Evolutionary conservation across 2,797 vertebrate species (phyloP).

Genomic region (Neostethus bicornis): DNA sequence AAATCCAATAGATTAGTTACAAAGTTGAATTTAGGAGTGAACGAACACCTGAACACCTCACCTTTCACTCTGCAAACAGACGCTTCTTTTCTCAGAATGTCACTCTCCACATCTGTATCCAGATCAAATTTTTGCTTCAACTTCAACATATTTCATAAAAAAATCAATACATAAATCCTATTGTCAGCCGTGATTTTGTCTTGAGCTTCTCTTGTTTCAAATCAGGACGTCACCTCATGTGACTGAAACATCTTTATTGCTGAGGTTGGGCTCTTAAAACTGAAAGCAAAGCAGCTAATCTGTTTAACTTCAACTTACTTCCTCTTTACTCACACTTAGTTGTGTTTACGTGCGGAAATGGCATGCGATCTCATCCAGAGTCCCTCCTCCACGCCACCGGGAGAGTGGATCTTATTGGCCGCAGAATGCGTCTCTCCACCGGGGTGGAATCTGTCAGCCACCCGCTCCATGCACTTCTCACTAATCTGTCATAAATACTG

Average conservation of each 20-base stretch:
- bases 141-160: constrained; percentile 75
- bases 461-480: constrained; percentile 5
- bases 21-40: no score
- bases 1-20: no score
- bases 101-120: constrained; percentile 70
- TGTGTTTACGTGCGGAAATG: constrained; percentile 60
- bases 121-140: constrained; percentile 71
- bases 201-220: constrained; percentile 8
- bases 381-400: constrained; percentile 38
- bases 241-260: constrained; percentile 39
- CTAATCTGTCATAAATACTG: background rate
- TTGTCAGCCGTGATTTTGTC: no score
- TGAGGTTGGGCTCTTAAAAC: constrained; percentile 7
- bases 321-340: constrained; percentile 1
- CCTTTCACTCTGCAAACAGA: constrained; percentile 66
- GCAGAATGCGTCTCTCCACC: constrained; percentile 37
- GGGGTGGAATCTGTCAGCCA: constrained; percentile 58
- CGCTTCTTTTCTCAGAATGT: constrained; percentile 73
- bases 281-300: background rate
- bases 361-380: constrained; percentile 1
- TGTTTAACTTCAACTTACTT: background rate
- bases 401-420: constrained; percentile 46
- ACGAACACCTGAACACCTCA: constrained; percentile 63
- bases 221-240: constrained; percentile 52
- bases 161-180: no score